Evolutionary conservation across 2,797 vertebrate genomes (phyloP).

Genomic region (Lepilemur septentrionalis): DNA sequence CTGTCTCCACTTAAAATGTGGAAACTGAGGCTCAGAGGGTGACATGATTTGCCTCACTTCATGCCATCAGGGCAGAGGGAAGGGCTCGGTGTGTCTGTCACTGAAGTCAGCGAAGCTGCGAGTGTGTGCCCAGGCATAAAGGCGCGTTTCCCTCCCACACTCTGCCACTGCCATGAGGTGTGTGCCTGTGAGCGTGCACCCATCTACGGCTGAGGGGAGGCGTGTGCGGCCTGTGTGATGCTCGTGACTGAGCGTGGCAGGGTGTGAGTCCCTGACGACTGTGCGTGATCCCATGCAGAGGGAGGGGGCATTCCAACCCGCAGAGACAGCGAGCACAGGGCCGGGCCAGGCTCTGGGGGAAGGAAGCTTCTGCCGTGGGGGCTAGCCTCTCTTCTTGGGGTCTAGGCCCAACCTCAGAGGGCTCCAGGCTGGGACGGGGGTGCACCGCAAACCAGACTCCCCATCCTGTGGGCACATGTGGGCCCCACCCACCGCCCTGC

Average conservation of each 20-base stretch:
- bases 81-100: not conserved
- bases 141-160: not conserved
- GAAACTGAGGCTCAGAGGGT: not conserved
- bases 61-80: not conserved
- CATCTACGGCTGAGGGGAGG: not conserved
- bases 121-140: not conserved
- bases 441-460: not conserved
- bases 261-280: not conserved
- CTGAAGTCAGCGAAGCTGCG: not conserved
- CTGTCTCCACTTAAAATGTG: not conserved
- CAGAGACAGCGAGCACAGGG: not conserved
- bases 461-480: not conserved
- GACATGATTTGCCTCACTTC: not conserved
- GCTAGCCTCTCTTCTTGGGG: not conserved
- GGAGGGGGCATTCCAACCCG: not conserved
- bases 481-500: not conserved
- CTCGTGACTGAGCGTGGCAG: not conserved
- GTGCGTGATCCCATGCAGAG: not conserved
- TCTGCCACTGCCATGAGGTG: not conserved
- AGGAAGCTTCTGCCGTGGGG: not conserved
- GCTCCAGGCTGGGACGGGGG: not conserved
- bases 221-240: not conserved
- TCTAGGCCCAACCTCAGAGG: not conserved
- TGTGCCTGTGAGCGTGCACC: not conserved
- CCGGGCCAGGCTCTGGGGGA: not conserved